Base-by-base conservation (phyloP, 2,113 vertebrate species). In the Muntiacus reevesi region DNA sequence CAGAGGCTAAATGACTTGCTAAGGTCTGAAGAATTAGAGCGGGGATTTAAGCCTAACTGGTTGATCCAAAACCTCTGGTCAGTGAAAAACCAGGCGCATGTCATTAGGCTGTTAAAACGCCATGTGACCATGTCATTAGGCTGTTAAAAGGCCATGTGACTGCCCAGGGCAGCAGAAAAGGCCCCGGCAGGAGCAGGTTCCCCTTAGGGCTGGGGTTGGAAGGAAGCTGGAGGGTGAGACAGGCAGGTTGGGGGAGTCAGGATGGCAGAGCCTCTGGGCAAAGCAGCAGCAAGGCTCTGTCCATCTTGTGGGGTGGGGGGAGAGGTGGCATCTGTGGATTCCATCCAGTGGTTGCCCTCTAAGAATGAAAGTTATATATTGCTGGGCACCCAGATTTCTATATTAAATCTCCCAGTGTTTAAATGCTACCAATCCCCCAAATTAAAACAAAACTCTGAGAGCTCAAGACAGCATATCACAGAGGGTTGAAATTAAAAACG, bases 241-340 rank as follows among this genome's bases (percentile, higher is more conserved):
- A 10, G 83, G 55, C 43, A 12, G 19, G 40, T 5, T 54, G 50
- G 28, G 76, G 30, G 28, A 50, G 30, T 40, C 28, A 5, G 33
- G 25, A 28, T 0, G 52, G 67, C 45, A 57, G 76, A 60, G 43
- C n/a, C 43, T 25, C 9, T 3, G n/a, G 30, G 57, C 47, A 52
- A 57, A 74, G 36, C 36, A 6, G 28, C 1, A 57, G 47, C 45
- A 57, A 40, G 23, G 17, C n/a, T 45, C 19, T 55, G 67, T 54
- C 52, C 21, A 1, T 33, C 85, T 50, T 54, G 50, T 47, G 43
- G 50, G 23, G 23, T 50, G 21, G 1, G 11, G 36, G 12, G 6
- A 50, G 1, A 23, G 19, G 2, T 36, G 47, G 78, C 11, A 0
- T 8, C 45, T 16, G 1, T 28, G 3, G 1, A 25, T 25, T 57